These are phyloP conservation scores for Pelmatolapia mariae DNA, from an alignment of 2,113 vertebrate genomes.

Conservation along the genomic window DNA sequence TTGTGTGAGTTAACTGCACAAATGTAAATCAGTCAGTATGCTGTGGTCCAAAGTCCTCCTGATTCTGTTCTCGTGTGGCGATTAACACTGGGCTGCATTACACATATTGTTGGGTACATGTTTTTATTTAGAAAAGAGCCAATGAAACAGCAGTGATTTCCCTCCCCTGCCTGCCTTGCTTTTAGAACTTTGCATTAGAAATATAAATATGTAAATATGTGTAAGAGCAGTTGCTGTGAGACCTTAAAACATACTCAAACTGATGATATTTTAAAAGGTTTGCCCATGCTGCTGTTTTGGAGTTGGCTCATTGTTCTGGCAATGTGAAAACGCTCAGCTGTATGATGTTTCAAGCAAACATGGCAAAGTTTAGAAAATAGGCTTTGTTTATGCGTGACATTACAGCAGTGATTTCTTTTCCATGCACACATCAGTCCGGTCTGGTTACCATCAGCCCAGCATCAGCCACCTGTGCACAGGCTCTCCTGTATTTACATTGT, in stretches of 20 bases:
- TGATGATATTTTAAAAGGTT: neutral
- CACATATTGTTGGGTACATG: neutral
- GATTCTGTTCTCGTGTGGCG: neutral
- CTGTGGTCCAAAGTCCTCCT: neutral
- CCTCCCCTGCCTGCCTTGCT: neutral
- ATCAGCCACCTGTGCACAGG: constrained; percentile 15
- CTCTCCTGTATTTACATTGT: constrained; percentile 11
- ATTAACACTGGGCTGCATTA: neutral
- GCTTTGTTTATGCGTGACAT: neutral
- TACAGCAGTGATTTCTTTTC: constrained; percentile 11
- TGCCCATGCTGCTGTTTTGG: neutral
- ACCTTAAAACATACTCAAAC: neutral
- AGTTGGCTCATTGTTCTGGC: neutral
- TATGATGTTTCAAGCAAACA: neutral
- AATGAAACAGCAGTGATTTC: neutral
- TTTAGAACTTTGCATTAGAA: neutral
- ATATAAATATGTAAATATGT: neutral
- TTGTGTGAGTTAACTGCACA: neutral
- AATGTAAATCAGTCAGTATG: neutral
- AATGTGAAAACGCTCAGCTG: neutral
- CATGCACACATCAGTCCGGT: neutral
- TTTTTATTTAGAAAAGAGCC: neutral
- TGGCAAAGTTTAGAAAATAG: neutral
- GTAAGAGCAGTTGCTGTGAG: neutral
- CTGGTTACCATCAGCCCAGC: constrained; percentile 26